A percentile compares a stretch with the other conserved stretches of the same genome.
Conservation (phyloP, 2,888 invertebrate genomes). For the Chrysolina americana region DNA sequence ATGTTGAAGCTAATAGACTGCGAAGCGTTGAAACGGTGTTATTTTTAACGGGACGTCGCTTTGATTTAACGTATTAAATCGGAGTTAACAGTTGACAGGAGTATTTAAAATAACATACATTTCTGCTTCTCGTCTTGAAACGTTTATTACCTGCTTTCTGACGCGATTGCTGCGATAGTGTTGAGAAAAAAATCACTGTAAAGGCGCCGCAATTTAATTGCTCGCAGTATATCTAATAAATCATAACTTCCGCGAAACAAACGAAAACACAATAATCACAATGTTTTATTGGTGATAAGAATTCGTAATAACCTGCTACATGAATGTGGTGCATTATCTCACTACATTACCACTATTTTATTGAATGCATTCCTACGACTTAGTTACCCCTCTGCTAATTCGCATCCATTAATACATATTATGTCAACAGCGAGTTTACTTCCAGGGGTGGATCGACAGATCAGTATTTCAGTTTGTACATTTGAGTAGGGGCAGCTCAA, state of each 20-base stretch:
- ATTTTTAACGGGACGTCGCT: slow-evolving; percentile 62
- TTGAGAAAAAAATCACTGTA: slow-evolving; percentile 47
- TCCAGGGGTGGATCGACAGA: slow-evolving; percentile 5
- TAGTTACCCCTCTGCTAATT: slow-evolving; percentile 49
- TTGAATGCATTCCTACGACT: slow-evolving; percentile 55
- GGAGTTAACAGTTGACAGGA: slow-evolving; percentile 64
- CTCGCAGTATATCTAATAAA: slow-evolving; percentile 57
- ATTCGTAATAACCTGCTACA: slow-evolving; percentile 41
- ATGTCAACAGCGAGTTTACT: slow-evolving; percentile 57
- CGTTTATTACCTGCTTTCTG: slow-evolving; percentile 52
- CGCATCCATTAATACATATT: slow-evolving; percentile 68
- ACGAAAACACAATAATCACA: slow-evolving; percentile 54
- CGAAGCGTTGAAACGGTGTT: slow-evolving; percentile 60
- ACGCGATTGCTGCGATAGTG: slow-evolving; percentile 45
- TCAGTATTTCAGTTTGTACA: background rate
- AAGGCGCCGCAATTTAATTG: slow-evolving; percentile 55
- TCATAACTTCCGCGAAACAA: slow-evolving; percentile 54
- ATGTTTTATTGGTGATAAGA: slow-evolving; percentile 55
- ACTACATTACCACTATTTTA: slow-evolving; percentile 50
- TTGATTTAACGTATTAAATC: slow-evolving; percentile 65
- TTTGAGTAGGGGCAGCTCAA: background rate
- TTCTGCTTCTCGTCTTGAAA: slow-evolving; percentile 63
- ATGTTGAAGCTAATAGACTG: slow-evolving; percentile 57
- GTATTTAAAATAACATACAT: slow-evolving; percentile 67
- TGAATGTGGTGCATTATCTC: slow-evolving; percentile 36